These are phyloP conservation scores for Tholera decimalis DNA, from an alignment of 2,888 invertebrate species.

Conservation along the genomic window DNA sequence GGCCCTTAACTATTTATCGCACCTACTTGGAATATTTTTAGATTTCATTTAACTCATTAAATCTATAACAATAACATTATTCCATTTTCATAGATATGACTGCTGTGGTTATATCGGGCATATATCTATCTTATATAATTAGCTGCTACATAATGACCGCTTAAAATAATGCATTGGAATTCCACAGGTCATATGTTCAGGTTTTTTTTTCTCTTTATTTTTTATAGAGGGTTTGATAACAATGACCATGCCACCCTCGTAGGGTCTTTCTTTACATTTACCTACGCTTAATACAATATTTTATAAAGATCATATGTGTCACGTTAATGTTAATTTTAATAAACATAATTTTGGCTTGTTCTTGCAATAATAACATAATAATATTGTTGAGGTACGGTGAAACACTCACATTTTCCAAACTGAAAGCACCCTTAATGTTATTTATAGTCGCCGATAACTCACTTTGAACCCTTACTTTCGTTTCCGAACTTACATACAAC, in stretches of 20 bases:
- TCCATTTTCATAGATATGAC: not conserved
- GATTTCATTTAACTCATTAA: not conserved
- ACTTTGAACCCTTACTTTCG: slow-evolving; percentile 48
- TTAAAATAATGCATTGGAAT: slow-evolving; percentile 19
- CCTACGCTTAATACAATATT: too few relatives aligned
- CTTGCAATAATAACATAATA: slow-evolving; percentile 9
- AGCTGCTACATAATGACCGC: slow-evolving; percentile 18
- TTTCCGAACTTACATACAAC: slow-evolving; percentile 32
- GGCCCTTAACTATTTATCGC: slow-evolving; percentile 5
- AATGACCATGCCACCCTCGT: too few relatives aligned
- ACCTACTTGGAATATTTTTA: not conserved
- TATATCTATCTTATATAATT: slow-evolving; percentile 20
- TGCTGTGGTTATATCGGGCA: too few relatives aligned
- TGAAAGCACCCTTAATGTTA: slow-evolving; percentile 36
- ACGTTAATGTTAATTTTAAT: slow-evolving; percentile 41
- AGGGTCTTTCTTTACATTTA: too few relatives aligned
- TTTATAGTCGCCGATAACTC: slow-evolving; percentile 50
- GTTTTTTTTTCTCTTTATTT: too few relatives aligned
- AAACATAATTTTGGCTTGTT: slow-evolving; percentile 26
- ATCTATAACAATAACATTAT: not conserved
- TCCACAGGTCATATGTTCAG: slow-evolving; percentile 36
- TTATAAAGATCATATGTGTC: slow-evolving; percentile 35
- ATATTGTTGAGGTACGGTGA: slow-evolving; percentile 9
- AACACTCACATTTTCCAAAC: slow-evolving; percentile 32
- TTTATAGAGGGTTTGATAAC: too few relatives aligned